Percentiles rank a stretch among this genome's conserved stretches.
Evolutionary conservation across 2,797 vertebrate species (phyloP).

Genomic region (Enteromius viviparus): DNA sequence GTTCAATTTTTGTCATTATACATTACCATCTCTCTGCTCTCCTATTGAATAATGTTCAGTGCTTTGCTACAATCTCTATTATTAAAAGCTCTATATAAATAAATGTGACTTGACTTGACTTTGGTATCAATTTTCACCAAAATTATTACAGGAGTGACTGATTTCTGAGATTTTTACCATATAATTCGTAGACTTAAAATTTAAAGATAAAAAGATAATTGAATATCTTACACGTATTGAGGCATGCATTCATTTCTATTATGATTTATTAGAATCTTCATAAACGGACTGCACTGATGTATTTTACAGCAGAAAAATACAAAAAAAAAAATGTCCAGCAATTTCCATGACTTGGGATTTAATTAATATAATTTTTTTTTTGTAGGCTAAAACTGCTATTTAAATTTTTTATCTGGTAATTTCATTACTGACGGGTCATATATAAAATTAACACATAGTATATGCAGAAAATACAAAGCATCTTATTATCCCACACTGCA

Average conservation of each 20-base stretch:
- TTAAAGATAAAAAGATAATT: neutral
- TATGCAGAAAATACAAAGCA: neutral
- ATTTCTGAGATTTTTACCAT: neutral
- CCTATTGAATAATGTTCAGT: no score
- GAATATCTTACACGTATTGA: neutral
- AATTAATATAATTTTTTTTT: neutral
- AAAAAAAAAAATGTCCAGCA: neutral
- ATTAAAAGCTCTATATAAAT: no score
- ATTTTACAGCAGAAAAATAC: neutral
- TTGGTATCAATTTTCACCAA: neutral
- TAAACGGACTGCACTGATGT: neutral
- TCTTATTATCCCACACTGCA: neutral
- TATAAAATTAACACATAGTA: constrained; percentile 1
- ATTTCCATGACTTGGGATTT: neutral
- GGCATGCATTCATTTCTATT: neutral
- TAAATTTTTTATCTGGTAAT: neutral
- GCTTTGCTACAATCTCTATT: no score
- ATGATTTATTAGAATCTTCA: neutral
- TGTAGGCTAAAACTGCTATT: neutral
- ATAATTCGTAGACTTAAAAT: neutral
- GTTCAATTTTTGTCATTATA: no score
- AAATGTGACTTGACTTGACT: neutral
- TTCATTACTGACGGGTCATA: neutral
- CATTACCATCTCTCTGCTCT: no score
- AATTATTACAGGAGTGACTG: neutral